These are phyloP conservation scores for Theodoxus fluviatilis DNA, from an alignment of 2,888 invertebrate species.

Conservation along the genomic window DNA sequence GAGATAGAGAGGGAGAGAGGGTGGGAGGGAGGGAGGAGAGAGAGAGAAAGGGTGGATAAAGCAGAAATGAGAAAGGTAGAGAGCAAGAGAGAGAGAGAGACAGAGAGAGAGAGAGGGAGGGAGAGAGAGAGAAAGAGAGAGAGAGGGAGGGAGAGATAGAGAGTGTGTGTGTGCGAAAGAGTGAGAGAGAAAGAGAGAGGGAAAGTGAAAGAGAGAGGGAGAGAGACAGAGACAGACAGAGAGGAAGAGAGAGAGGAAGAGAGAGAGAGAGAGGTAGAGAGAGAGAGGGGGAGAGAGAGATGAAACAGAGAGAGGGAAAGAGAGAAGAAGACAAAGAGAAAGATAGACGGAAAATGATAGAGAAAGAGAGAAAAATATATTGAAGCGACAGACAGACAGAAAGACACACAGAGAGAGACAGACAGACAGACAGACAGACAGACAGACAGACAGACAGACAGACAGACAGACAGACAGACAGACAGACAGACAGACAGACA, in stretches of 20 bases:
- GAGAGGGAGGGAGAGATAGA: conserved; percentile 12
- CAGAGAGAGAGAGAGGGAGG: neutral
- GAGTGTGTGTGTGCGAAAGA: no score
- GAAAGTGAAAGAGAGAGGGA: neutral
- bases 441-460: neutral
- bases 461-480: neutral
- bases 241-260: neutral
- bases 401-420: neutral
- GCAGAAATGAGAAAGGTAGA: neutral
- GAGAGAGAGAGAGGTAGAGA: neutral
- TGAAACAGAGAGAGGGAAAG: neutral
- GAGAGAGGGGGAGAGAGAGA: neutral
- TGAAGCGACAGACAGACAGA: neutral
- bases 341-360: neutral
- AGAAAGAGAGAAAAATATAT: neutral
- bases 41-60: neutral
- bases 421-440: neutral
- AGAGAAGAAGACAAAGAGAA: neutral
- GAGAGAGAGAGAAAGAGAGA: neutral
- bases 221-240: neutral
- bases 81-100: neutral
- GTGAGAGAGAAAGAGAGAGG: neutral
- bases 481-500: no score
- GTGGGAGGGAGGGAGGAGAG: neutral
- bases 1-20: conserved; percentile 1